phyloP scores from a whole-genome alignment of 2,888 invertebrate species.

The Mesorhabditis spiculigera region DNA sequence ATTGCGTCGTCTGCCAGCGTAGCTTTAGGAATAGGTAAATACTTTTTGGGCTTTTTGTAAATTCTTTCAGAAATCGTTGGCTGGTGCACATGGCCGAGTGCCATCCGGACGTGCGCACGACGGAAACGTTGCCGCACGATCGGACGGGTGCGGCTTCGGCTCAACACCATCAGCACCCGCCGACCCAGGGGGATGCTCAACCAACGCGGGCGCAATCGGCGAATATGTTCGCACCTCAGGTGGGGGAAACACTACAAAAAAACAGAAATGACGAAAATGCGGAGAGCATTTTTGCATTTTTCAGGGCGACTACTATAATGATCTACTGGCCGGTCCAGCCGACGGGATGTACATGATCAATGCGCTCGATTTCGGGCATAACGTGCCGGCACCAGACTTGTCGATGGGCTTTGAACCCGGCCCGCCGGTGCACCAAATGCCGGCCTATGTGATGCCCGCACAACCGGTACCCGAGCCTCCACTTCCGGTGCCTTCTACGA shows the following conservation, averaged over 20 bases:
- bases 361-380: no score
- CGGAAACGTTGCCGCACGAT: background rate
- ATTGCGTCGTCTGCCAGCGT: background rate
- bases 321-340: background rate
- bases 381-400: no score
- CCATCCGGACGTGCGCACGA: background rate
- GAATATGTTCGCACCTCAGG: background rate
- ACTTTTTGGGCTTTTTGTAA: background rate
- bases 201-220: conserved; percentile 3
- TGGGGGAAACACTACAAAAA: background rate
- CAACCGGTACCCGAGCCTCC: no score
- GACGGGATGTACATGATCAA: no score
- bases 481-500: no score
- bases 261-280: background rate
- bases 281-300: background rate
- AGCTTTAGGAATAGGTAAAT: background rate
- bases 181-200: background rate
- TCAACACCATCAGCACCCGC: background rate
- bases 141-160: background rate
- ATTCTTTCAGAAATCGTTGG: background rate
- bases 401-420: no score
- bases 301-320: background rate
- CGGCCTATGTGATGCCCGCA: no score
- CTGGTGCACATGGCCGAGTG: background rate
- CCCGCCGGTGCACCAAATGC: no score